Conservation (phyloP, 2,888 invertebrate genomes). For the Himalopsyche tibetana region DNA sequence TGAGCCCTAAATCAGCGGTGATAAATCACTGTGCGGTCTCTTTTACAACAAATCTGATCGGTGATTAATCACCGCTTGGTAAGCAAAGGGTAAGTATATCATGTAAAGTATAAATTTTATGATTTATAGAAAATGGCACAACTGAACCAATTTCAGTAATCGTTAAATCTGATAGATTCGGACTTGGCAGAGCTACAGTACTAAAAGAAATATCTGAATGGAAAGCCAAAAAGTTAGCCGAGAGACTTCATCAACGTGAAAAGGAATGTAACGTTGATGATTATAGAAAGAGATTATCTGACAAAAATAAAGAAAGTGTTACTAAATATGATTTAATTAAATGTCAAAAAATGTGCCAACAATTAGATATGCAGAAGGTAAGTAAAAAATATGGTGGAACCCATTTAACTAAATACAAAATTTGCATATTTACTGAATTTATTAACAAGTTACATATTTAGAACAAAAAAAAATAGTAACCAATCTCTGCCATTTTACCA, state of each 20-base stretch:
- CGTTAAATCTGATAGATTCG: slow-evolving; percentile 80
- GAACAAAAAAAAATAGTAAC: too few species aligned
- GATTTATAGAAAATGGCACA: slow-evolving; percentile 71
- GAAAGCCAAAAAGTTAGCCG: slow-evolving; percentile 69
- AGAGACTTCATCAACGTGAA: slow-evolving; percentile 68
- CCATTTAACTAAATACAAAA: too few species aligned
- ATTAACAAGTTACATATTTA: too few species aligned
- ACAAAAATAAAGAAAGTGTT: slow-evolving; percentile 73
- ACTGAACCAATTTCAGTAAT: slow-evolving; percentile 81
- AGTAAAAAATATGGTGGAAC: slow-evolving; percentile 12
- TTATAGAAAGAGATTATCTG: slow-evolving; percentile 75
- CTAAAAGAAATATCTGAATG: slow-evolving; percentile 70
- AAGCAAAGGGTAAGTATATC: too few species aligned
- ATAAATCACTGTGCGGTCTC: too few species aligned
- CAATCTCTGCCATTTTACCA: too few species aligned
- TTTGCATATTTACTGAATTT: too few species aligned
- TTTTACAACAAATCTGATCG: too few species aligned
- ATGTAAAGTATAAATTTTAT: neutral
- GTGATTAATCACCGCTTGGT: too few species aligned
- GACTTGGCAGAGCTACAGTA: slow-evolving; percentile 78
- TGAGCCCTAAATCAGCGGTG: too few species aligned
- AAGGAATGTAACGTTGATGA: slow-evolving; percentile 70
- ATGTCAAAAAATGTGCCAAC: slow-evolving; percentile 66
- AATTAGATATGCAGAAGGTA: slow-evolving; percentile 61
- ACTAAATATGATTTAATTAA: slow-evolving; percentile 72